These are phyloP conservation scores for Coelopa frigida DNA, from an alignment of 1,140 invertebrate genomes.

Conservation along the genomic window DNA sequence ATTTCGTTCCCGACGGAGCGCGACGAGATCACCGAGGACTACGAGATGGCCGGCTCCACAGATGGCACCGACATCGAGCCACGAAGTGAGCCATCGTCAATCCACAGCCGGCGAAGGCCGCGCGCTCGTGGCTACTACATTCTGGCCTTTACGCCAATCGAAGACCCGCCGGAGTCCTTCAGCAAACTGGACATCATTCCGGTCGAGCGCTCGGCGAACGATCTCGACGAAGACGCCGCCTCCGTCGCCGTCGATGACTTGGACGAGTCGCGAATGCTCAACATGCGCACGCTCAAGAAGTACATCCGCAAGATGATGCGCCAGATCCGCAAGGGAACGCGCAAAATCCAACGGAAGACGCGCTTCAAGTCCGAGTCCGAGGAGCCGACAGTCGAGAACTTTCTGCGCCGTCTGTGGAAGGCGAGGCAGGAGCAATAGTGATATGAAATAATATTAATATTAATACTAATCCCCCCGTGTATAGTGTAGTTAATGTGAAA, in stretches of 20 bases:
- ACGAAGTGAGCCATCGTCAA: not conserved
- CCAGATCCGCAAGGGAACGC: conserved; percentile 14
- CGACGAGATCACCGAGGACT: conserved; percentile 1
- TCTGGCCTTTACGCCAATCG: conserved; percentile 9
- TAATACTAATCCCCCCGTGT: not conserved
- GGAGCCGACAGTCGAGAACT: conserved; percentile 13
- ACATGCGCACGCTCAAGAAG: conserved; percentile 4
- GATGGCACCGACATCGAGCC: no score
- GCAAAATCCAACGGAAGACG: conserved; percentile 13
- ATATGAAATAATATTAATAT: not conserved
- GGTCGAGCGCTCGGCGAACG: conserved; percentile 3
- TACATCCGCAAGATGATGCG: conserved; percentile 13
- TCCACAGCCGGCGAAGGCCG: not conserved
- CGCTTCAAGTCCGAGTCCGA: conserved; percentile 5
- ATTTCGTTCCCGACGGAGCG: conserved; percentile 10
- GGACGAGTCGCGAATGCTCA: conserved; percentile 5
- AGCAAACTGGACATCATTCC: conserved; percentile 14
- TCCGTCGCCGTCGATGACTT: not conserved
- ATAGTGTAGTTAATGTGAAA: conserved; percentile 1
- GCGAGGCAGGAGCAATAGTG: conserved; percentile 1
- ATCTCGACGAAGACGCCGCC: conserved; percentile 2
- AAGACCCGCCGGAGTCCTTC: conserved; percentile 4
- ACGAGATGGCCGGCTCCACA: not conserved
- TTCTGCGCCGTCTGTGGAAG: conserved; percentile 9
- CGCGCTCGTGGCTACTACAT: conserved; percentile 8